These are phyloP conservation scores for Morphnarchus princeps DNA, from an alignment of 2,113 vertebrate species.

Conservation along the genomic window DNA sequence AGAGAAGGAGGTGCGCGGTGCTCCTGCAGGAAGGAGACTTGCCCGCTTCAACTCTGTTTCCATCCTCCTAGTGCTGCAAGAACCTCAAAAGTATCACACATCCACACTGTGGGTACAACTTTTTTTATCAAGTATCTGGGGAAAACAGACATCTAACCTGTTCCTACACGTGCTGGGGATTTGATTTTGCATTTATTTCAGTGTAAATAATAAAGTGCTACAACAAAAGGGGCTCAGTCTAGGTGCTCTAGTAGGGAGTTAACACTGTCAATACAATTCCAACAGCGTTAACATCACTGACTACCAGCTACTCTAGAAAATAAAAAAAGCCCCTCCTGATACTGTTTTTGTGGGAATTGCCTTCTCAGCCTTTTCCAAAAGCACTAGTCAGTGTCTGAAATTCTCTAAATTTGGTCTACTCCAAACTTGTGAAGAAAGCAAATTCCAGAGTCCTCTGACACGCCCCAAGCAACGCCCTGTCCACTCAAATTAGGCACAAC, in stretches of 20 bases:
- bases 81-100: neutral
- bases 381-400: neutral
- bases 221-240: neutral
- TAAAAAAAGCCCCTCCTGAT: neutral
- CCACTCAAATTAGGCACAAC: neutral
- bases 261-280: neutral
- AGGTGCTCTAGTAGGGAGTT: neutral
- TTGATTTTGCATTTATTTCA: neutral
- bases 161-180: neutral
- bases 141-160: neutral
- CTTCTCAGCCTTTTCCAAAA: neutral
- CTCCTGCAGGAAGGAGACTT: neutral
- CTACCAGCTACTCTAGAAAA: neutral
- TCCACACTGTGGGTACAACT: neutral
- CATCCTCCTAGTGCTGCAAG: neutral
- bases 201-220: neutral
- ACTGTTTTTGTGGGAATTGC: neutral
- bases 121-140: neutral
- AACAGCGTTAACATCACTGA: neutral
- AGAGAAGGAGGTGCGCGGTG: neutral
- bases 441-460: neutral
- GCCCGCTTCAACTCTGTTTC: neutral
- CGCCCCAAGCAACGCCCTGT: accelerated
- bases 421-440: neutral
- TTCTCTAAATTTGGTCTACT: neutral